Percentiles rank a stretch among this genome's conserved stretches.
These are phyloP conservation scores for Drosophila siamana DNA, from an alignment of 2,888 invertebrate species.

Conservation along the genomic window DNA sequence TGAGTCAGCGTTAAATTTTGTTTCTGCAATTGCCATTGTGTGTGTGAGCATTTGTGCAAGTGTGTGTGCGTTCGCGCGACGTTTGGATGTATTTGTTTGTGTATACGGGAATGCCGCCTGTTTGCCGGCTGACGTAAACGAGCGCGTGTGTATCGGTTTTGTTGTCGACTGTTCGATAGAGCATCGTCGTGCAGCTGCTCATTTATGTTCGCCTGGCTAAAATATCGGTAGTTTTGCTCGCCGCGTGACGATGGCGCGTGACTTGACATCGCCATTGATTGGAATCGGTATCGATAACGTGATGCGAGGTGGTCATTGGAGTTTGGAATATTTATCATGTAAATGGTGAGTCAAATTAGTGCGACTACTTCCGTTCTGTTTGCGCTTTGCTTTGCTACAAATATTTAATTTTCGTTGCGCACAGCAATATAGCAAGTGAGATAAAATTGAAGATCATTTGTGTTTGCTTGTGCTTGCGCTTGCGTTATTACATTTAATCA, in stretches of 20 bases:
- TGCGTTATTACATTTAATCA: not conserved
- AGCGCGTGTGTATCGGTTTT: constrained; percentile 42
- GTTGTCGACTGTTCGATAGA: constrained; percentile 59
- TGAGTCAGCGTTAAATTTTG: constrained; percentile 59
- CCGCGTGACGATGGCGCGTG: constrained; percentile 71
- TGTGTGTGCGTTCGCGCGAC: not conserved
- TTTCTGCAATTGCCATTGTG: constrained; percentile 29
- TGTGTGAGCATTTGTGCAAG: constrained; percentile 14
- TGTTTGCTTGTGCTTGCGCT: not conserved
- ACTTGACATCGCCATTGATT: constrained; percentile 64
- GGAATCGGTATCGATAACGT: constrained; percentile 68
- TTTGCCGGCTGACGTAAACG: not conserved
- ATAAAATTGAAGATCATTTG: not conserved
- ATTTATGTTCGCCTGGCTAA: constrained; percentile 79
- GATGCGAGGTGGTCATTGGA: constrained; percentile 14
- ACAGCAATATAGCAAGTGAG: not conserved
- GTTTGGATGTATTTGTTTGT: constrained; percentile 1
- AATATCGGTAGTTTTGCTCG: constrained; percentile 85
- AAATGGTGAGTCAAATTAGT: not conserved
- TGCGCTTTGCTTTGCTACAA: not conserved
- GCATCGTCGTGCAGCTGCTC: constrained; percentile 35
- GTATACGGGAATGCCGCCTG: not conserved
- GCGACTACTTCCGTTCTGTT: not conserved
- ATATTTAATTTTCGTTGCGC: not conserved
- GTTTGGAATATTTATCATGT: constrained; percentile 5